Evolutionary conservation across 2,113 vertebrate genomes (phyloP), one percentile per base, ranked within the genome.

Genomic region (Apus apus): DNA sequence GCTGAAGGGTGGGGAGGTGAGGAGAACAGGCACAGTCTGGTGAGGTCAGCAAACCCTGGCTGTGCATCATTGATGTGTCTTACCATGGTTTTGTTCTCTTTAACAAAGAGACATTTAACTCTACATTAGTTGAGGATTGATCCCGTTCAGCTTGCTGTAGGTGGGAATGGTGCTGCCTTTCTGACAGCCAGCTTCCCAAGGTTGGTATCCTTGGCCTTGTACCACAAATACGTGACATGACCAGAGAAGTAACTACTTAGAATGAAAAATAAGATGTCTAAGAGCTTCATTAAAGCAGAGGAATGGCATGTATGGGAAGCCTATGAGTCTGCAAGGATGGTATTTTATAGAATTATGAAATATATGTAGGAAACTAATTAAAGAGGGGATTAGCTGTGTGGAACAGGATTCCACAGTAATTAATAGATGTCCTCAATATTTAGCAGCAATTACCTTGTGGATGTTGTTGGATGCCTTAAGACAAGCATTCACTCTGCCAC

Each of bases 391-490:
- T 85, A 90, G 68, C 65, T 50, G 53, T 71, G 85, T 66, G 71
- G 82, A 93, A 61, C 82, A 32, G 79, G 87, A 96, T 96, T 94
- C 93, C 90, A 57, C 54, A 40, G 4, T 94, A 81, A 95, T 95
- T 94, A 91, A 81, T 68, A 77, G 93, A 85, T 85, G 65, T 57
- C 72, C 77, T 74, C 86, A 93, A 90, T 95, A 53, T 83, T 94
- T 92, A 48, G n/a, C 60, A 53, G 60, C 30, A 65, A 57, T 95
- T 93, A 85, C 27, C 64, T 83, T 7, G 2, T 51, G 60, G 56
- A 70, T 62, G 60, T 70, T 89, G 87, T 36, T 93, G 75, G 54
- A 29, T 65, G 71, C 82, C 58, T 38, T n/a, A 17, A 79, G 64
- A 48, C 56, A 51, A 80, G 56, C 38, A 40, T 57, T 76, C 87